Evolutionary conservation across 2,797 vertebrate genomes (phyloP).

Genomic region (Numenius phaeopus): DNA sequence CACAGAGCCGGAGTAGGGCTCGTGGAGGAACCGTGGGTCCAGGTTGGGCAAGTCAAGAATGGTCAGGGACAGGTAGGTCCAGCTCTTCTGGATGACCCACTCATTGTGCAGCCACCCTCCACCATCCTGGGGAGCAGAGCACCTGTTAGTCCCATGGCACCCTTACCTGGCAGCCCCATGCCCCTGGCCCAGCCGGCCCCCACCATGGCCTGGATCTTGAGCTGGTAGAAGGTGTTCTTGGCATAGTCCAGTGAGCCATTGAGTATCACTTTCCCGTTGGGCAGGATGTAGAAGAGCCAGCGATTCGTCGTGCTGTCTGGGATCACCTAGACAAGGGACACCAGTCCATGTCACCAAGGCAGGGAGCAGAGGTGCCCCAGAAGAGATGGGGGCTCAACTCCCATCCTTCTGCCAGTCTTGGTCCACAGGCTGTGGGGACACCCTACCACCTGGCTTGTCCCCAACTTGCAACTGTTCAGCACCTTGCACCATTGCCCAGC

Average conservation of each 20-base stretch:
- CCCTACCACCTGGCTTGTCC: neutral
- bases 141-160: neutral
- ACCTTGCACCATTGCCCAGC: neutral
- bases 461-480: neutral
- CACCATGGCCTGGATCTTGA: constrained; percentile 86
- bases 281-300: constrained; percentile 79
- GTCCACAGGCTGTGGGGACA: fast-evolving
- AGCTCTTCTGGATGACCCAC: neutral
- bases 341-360: neutral
- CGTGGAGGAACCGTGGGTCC: constrained; percentile 84
- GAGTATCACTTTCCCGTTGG: constrained; percentile 81
- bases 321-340: constrained; percentile 77
- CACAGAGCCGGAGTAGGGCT: constrained; percentile 78
- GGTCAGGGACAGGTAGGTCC: constrained; percentile 80
- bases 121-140: neutral
- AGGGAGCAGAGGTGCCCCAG: neutral
- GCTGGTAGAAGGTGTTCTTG: constrained; percentile 86
- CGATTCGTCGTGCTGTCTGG: constrained; percentile 60
- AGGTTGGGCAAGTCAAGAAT: constrained; percentile 86
- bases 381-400: neutral
- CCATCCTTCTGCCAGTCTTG: neutral
- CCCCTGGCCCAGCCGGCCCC: neutral
- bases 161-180: neutral
- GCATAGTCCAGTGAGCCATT: constrained; percentile 81
- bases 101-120: neutral